Conservation (phyloP, 1,140 invertebrate species). For the Trissolcus basalis region DNA sequence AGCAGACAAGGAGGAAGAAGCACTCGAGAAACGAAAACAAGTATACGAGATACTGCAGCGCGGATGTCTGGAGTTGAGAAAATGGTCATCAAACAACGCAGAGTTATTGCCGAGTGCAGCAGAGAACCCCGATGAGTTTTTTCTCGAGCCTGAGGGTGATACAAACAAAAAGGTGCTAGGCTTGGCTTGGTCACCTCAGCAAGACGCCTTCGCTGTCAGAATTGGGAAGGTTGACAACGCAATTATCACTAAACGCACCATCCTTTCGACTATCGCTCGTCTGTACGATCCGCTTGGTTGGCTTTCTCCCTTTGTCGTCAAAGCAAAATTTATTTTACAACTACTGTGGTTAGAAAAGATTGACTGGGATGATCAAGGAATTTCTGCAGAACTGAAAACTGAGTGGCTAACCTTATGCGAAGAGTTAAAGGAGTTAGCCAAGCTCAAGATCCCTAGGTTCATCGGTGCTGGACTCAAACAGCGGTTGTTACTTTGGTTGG, state of each 20-base stretch:
- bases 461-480: background rate
- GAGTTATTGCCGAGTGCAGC: background rate
- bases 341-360: conserved; percentile 7
- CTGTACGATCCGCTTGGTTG: conserved; percentile 36
- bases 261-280: conserved; percentile 57
- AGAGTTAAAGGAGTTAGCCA: background rate
- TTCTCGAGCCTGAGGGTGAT: background rate
- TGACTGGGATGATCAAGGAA: conserved; percentile 7
- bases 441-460: background rate
- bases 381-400: background rate
- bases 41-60: background rate
- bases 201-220: background rate
- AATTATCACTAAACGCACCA: conserved; percentile 17
- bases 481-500: background rate
- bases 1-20: background rate
- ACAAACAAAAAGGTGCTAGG: background rate
- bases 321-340: conserved; percentile 56
- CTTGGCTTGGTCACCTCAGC: background rate
- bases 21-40: background rate
- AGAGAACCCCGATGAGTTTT: background rate
- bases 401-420: background rate
- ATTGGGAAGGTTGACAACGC: background rate
- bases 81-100: background rate
- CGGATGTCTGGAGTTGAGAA: background rate
- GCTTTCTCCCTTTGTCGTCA: conserved; percentile 48